Evolutionary conservation across 2,797 vertebrate species (phyloP).

Genomic region (Pseudochirops corinnae): DNA sequence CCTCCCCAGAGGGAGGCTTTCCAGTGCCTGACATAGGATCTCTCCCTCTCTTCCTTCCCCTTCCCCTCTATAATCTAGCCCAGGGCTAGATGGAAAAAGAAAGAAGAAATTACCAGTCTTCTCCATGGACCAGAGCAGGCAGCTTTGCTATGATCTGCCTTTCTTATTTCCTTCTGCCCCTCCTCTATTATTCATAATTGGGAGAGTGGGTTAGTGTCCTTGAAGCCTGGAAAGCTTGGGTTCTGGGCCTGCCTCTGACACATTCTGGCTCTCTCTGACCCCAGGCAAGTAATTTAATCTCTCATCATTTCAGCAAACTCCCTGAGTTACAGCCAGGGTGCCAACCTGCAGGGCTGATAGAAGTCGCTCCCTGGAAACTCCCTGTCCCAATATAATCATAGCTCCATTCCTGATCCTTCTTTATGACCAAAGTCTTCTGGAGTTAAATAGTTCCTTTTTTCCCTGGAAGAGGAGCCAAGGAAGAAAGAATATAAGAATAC

Average conservation of each 20-base stretch:
- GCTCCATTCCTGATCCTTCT: background rate
- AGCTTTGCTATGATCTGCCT: background rate
- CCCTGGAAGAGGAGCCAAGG: background rate
- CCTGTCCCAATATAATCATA: background rate
- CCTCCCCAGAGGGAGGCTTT: background rate
- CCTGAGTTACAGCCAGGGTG: background rate
- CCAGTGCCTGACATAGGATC: background rate
- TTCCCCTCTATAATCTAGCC: background rate
- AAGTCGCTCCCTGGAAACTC: background rate
- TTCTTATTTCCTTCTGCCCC: background rate
- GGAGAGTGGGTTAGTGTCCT: background rate
- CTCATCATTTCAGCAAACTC: background rate
- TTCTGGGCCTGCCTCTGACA: background rate
- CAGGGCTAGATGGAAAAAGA: background rate
- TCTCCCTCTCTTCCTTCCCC: background rate
- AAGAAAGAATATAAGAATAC: background rate
- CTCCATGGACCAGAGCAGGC: background rate
- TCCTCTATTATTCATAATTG: slow-evolving; percentile 29
- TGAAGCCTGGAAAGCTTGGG: background rate
- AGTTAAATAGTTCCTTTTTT: background rate
- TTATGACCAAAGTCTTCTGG: slow-evolving; percentile 7
- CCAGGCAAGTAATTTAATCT: background rate
- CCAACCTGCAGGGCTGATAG: background rate
- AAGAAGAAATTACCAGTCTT: background rate
- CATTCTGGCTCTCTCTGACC: background rate